Base-by-base conservation (phyloP, 2,113 vertebrate species). In the Megatriorchis doriae region DNA sequence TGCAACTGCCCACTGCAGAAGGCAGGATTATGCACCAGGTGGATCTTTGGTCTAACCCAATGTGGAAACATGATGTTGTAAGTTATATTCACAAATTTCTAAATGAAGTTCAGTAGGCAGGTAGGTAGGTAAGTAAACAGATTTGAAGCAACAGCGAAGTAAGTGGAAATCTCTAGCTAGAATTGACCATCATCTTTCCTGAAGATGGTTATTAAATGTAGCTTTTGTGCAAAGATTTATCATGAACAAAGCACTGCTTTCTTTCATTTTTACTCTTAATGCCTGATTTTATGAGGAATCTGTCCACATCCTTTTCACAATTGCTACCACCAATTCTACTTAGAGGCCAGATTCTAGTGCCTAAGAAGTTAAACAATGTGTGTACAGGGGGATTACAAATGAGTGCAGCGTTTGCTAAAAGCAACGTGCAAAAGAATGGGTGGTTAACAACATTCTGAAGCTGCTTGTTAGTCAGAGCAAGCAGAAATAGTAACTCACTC, bases 381-480 rank as follows among this genome's bases (percentile, higher is more conserved):
- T 70, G 23, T 80, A 47, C 26, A 61, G 27, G n/a, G 59, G n/a
- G 6, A 70, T 82, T 92, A 67, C 72, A 90, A 92, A 86, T 58
- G 21, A 94, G 53, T 72, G 47, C 36, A 90, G 59, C 3, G 6
- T 86, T 83, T 80, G 50, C 79, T 95, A 77, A 92, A 92, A 90
- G 77, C 67, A 93, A 67, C 1, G 2, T 65, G 42, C 22, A 66
- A 77, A 95, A 79, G 43, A 88, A 73, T 52, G 86, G 20, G 65
- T 92, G 59, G 61, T 73, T 94, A 96, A 78, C n/a, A 90, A 47
- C 27, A n/a, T 72, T 96, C 50, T 77, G 68, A 88, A 82, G 36
- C 70, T n/a, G 82, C 94, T 95, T 93, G 78, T 94, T 93, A 94
- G 74, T 94, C 86, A 90, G 83, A 96, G 92, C 73, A 88, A 93